A percentile compares a stretch with the other conserved stretches of the same genome.
These are phyloP conservation scores for Chamaetylas fuelleborni DNA, from an alignment of 2,113 vertebrate genomes.

Conservation along the genomic window DNA sequence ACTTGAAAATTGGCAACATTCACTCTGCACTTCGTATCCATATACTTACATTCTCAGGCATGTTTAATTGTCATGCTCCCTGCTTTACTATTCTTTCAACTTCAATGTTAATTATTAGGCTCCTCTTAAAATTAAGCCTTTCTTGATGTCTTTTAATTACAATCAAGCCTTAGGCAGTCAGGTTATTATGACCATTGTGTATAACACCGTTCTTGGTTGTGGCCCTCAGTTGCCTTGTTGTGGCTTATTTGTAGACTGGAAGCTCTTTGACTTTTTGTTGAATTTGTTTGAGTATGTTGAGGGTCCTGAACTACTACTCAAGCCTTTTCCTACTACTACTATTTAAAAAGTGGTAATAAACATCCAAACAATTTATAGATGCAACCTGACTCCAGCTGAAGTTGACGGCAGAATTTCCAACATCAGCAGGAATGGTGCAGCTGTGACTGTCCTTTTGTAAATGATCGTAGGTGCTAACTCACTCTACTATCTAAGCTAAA, in stretches of 20 bases:
- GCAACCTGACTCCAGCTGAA: background rate
- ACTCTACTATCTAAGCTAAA: background rate
- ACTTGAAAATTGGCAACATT: constrained; percentile 56
- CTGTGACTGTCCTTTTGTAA: background rate
- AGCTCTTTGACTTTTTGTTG: background rate
- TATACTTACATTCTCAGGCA: constrained; percentile 45
- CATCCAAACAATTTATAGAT: background rate
- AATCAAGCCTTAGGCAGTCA: constrained; percentile 14
- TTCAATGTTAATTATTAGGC: constrained; percentile 10
- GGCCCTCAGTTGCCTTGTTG: background rate
- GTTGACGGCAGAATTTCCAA: background rate
- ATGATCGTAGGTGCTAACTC: accelerated
- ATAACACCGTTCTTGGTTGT: background rate
- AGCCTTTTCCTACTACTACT: background rate
- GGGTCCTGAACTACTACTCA: background rate
- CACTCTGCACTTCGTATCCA: constrained; percentile 18
- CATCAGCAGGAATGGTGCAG: background rate
- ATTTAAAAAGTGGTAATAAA: background rate
- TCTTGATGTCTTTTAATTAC: constrained; percentile 35
- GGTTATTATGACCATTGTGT: background rate
- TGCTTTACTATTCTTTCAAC: constrained; percentile 43
- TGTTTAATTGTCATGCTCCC: constrained; percentile 40
- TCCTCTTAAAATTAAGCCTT: constrained; percentile 13
- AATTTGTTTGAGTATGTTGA: background rate
- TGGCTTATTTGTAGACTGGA: background rate